Evolutionary conservation across 2,797 vertebrate genomes (phyloP).

Genomic region (Gouania willdenowi): DNA sequence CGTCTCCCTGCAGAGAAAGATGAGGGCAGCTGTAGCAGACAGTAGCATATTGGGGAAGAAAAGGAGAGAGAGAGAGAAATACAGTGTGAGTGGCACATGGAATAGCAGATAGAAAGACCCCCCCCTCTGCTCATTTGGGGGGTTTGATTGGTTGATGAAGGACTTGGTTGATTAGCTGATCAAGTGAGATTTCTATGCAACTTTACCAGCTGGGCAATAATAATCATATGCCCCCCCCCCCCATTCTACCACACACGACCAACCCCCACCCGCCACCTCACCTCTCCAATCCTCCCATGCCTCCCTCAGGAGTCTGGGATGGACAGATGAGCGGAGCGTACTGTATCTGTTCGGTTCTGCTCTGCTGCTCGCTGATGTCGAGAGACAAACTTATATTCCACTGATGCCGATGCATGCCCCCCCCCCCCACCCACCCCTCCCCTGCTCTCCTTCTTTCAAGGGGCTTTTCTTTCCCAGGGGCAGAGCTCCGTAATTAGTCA

Average conservation of each 20-base stretch:
- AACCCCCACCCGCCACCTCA: neutral
- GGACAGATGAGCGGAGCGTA: constrained; percentile 64
- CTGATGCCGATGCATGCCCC: constrained; percentile 44
- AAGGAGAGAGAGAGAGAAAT: constrained; percentile 19
- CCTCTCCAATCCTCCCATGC: constrained; percentile 34
- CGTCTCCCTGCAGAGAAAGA: constrained; percentile 52
- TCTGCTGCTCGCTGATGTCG: constrained; percentile 53
- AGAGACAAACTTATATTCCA: constrained; percentile 62
- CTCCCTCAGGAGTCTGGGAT: constrained; percentile 57
- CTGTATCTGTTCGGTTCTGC: constrained; percentile 70
- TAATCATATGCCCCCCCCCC: constrained; percentile 59
- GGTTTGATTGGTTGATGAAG: constrained; percentile 60
- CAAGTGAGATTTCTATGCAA: constrained; percentile 40
- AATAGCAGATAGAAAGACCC: constrained; percentile 25
- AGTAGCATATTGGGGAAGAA: constrained; percentile 17
- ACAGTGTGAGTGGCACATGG: constrained; percentile 28
- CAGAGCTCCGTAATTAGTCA: constrained; percentile 68
- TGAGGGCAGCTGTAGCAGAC: constrained; percentile 43
- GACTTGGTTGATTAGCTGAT: constrained; percentile 44
- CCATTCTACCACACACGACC: constrained; percentile 7
- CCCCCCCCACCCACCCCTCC: constrained; percentile 30
- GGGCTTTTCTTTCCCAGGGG: constrained; percentile 63
- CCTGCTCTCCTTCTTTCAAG: constrained; percentile 46
- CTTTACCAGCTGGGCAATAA: constrained; percentile 54
- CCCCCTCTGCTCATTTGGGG: neutral